Percentiles rank a stretch among this genome's conserved stretches.
phyloP scores from a whole-genome alignment of 2,113 vertebrate genomes.

The Columba janthina region DNA sequence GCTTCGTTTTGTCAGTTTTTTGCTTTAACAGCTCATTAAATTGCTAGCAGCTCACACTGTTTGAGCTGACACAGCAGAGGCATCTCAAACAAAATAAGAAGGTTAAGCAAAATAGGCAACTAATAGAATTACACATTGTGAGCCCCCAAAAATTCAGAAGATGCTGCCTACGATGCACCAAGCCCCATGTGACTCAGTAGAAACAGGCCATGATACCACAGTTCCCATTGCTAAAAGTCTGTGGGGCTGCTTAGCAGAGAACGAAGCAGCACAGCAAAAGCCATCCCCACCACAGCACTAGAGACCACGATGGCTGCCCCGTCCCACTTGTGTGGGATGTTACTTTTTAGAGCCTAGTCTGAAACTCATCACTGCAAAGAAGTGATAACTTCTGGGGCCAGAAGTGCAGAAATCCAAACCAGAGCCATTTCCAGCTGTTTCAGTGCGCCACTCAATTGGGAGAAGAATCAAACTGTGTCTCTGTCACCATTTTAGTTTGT shows the following conservation, averaged over 20 bases:
- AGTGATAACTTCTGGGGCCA: not conserved
- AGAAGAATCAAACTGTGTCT: not conserved
- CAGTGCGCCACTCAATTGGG: not conserved
- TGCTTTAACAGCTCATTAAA: not conserved
- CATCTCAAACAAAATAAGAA: not conserved
- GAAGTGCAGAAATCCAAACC: not conserved
- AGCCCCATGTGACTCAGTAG: not conserved
- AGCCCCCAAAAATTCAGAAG: not conserved
- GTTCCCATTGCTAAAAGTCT: not conserved
- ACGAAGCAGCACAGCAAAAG: not conserved
- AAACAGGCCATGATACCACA: not conserved
- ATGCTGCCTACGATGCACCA: fast-evolving
- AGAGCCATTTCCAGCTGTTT: not conserved
- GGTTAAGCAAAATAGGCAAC: not conserved
- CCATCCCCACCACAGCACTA: not conserved
- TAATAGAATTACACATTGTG: not conserved
- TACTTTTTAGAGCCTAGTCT: not conserved
- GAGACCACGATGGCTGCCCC: fast-evolving
- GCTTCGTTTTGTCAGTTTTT: not conserved
- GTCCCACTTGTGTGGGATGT: not conserved
- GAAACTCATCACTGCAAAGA: not conserved
- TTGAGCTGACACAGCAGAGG: not conserved
- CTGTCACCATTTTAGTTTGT: not conserved
- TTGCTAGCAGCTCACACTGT: not conserved
- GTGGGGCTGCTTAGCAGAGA: not conserved